Percentiles rank a stretch among this genome's conserved stretches.
Evolutionary conservation across 2,888 invertebrate species (phyloP).

Genomic region (Apamea sordens): DNA sequence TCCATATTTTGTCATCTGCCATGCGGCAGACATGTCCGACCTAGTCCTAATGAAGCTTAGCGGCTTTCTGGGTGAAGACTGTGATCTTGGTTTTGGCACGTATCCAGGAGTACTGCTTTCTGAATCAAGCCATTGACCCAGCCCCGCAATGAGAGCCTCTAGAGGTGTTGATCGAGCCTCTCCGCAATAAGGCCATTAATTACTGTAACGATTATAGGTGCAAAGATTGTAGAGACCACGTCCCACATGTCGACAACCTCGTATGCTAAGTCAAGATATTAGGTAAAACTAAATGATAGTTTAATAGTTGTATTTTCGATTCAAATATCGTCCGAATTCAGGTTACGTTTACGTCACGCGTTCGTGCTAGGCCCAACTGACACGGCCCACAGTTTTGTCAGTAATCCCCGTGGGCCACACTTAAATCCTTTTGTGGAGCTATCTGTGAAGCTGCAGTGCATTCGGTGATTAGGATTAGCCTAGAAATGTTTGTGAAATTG

Average conservation of each 20-base stretch:
- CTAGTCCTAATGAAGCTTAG: neutral
- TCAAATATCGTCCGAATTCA: neutral
- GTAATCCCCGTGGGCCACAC: constrained; percentile 47
- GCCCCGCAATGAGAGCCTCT: too few species aligned
- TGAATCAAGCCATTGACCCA: too few species aligned
- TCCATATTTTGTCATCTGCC: neutral
- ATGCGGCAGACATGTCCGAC: neutral
- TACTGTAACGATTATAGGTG: too few species aligned
- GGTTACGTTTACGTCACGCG: neutral
- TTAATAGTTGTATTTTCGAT: neutral
- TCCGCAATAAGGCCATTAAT: too few species aligned
- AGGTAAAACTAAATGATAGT: neutral
- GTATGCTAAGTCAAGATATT: too few species aligned
- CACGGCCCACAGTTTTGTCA: constrained; percentile 16
- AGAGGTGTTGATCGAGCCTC: too few species aligned
- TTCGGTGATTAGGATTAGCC: constrained; percentile 26
- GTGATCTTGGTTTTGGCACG: neutral
- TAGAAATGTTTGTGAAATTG: constrained; percentile 2
- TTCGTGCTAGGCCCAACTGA: neutral
- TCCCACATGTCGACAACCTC: too few species aligned
- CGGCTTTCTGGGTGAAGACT: neutral
- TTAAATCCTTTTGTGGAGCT: constrained; percentile 56
- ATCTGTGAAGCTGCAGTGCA: constrained; percentile 32
- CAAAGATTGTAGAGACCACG: too few species aligned
- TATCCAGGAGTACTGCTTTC: too few species aligned